Percentiles rank a stretch among this genome's conserved stretches.
phyloP scores from a whole-genome alignment of 2,113 vertebrate genomes.

The Cyphomyrus plagiostoma region DNA sequence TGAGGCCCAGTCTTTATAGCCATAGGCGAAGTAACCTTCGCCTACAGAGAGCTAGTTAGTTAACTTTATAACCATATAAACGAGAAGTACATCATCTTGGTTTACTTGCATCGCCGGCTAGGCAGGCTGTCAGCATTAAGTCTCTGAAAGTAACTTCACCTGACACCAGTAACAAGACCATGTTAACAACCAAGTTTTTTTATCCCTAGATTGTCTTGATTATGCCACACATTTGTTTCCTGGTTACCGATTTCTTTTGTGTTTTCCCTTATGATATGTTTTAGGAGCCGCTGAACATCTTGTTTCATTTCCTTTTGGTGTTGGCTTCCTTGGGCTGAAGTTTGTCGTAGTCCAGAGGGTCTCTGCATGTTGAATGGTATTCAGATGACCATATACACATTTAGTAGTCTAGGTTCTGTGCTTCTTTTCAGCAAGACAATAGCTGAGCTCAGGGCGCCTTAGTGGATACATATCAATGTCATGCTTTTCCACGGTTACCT shows the following conservation, averaged over 20 bases:
- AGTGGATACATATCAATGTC: neutral
- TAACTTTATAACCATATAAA: neutral
- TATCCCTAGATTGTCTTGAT: neutral
- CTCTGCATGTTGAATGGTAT: neutral
- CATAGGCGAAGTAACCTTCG: neutral
- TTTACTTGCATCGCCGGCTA: neutral
- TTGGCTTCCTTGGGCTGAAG: neutral
- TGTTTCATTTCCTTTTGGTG: neutral
- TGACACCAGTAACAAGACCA: neutral
- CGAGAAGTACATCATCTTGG: neutral
- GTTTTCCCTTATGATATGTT: neutral
- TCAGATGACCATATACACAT: neutral
- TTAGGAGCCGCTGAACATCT: neutral
- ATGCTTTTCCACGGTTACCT: neutral
- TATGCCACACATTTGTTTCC: neutral
- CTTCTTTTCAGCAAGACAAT: neutral
- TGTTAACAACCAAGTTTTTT: neutral
- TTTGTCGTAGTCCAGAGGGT: neutral
- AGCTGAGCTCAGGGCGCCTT: neutral
- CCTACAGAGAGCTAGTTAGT: neutral
- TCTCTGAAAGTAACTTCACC: neutral
- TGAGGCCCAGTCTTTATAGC: neutral
- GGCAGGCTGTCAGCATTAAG: neutral
- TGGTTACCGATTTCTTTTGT: neutral
- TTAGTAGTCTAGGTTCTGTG: neutral